These are phyloP conservation scores for Ficedula albicollis DNA, from an alignment of 2,797 vertebrate species.

Conservation along the genomic window DNA sequence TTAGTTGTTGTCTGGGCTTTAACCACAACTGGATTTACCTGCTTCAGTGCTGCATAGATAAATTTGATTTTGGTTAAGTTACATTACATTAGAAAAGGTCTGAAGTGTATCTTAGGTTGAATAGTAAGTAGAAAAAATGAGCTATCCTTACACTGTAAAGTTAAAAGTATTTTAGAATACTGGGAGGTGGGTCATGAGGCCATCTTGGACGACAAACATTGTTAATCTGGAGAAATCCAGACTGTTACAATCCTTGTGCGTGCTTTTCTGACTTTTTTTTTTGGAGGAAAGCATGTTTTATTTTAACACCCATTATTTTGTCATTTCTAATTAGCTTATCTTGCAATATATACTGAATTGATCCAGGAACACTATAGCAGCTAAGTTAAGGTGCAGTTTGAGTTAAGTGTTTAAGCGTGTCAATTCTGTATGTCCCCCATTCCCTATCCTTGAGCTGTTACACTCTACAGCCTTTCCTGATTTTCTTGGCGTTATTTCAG, in stretches of 20 bases:
- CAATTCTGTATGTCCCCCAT: rapidly evolving
- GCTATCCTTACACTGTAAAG: neutral
- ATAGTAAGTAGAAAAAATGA: neutral
- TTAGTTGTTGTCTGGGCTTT: neutral
- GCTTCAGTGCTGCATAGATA: neutral
- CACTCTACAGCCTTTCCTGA: neutral
- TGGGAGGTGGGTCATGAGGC: neutral
- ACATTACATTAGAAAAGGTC: neutral
- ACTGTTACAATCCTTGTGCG: neutral
- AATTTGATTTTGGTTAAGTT: neutral
- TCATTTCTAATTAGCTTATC: neutral
- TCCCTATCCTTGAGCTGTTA: rapidly evolving
- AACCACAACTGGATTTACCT: neutral
- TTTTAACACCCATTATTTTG: neutral
- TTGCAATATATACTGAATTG: neutral
- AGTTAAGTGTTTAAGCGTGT: neutral
- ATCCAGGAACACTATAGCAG: neutral
- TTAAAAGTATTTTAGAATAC: neutral
- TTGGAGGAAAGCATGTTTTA: neutral
- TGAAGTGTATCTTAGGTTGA: neutral
- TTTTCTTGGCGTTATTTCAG: neutral
- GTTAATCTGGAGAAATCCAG: neutral
- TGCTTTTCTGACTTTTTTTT: neutral
- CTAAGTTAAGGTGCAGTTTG: neutral
- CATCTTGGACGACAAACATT: neutral